A percentile compares a stretch with the other conserved stretches of the same genome.
Conservation (phyloP, 2,113 vertebrate species). For the Girardinichthys multiradiatus region DNA sequence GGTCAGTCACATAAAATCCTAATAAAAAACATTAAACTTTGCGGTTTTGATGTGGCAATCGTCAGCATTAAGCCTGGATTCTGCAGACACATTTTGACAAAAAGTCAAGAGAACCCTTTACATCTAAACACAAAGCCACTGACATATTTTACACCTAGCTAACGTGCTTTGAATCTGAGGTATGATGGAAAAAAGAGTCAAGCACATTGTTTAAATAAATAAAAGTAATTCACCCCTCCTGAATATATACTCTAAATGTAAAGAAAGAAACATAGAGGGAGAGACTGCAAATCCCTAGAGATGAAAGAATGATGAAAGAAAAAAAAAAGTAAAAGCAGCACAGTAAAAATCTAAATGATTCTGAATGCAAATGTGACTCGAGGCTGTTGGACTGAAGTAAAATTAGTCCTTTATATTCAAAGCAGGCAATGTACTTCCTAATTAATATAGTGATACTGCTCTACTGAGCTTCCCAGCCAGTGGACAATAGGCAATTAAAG, state of each 20-base stretch:
- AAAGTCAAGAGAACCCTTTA: too few species aligned
- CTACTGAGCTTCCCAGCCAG: slow-evolving; percentile 51
- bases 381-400: slow-evolving; percentile 26
- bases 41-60: too few species aligned
- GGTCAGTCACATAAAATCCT: too few species aligned
- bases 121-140: too few species aligned
- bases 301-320: not conserved
- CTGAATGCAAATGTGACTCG: slow-evolving; percentile 33
- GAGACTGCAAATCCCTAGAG: not conserved
- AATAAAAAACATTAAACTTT: too few species aligned
- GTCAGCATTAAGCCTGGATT: too few species aligned
- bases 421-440: slow-evolving; percentile 38
- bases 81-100: too few species aligned
- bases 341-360: slow-evolving; percentile 38
- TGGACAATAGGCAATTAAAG: slow-evolving; percentile 59
- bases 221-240: too few species aligned
- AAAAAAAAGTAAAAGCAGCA: not conserved
- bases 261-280: not conserved
- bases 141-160: too few species aligned
- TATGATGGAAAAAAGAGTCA: not conserved
- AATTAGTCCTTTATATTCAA: slow-evolving; percentile 53
- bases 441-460: slow-evolving; percentile 60
- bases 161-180: not conserved
- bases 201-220: not conserved
- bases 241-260: not conserved